phyloP scores from a whole-genome alignment of 1,140 invertebrate genomes.

The Hylaeus volcanicus region DNA sequence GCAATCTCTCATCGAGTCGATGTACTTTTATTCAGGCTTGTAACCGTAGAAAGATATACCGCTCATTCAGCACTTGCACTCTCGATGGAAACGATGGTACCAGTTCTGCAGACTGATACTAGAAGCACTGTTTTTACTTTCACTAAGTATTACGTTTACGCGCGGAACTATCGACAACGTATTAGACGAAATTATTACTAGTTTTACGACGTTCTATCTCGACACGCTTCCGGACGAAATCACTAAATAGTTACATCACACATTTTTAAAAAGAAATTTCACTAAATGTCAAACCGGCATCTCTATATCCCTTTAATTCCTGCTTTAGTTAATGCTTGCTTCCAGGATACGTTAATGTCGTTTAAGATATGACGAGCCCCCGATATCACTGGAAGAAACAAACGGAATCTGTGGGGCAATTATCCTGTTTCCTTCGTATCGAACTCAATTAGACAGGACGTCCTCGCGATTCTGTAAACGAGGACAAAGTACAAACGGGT shows the following conservation, averaged over 20 bases:
- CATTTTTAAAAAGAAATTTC: not conserved
- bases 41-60: not conserved
- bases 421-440: slow-evolving; percentile 30
- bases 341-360: not conserved
- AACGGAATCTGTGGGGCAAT: not conserved
- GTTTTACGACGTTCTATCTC: not conserved
- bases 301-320: not conserved
- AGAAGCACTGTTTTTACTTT: slow-evolving; percentile 1
- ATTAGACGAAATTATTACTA: not conserved
- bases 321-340: not conserved
- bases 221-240: not conserved
- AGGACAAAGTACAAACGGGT: slow-evolving; percentile 60
- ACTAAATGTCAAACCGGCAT: slow-evolving; percentile 10
- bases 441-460: slow-evolving; percentile 34
- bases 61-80: not conserved
- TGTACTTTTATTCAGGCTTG: not conserved
- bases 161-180: not conserved
- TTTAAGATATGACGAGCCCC: not conserved
- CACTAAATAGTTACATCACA: not conserved
- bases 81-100: not conserved
- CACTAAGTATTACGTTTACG: not conserved
- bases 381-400: not conserved
- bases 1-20: not conserved
- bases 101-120: not conserved
- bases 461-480: slow-evolving; percentile 55